Conservation (phyloP, 2,113 vertebrate genomes). For the Australoheros scitulus region DNA sequence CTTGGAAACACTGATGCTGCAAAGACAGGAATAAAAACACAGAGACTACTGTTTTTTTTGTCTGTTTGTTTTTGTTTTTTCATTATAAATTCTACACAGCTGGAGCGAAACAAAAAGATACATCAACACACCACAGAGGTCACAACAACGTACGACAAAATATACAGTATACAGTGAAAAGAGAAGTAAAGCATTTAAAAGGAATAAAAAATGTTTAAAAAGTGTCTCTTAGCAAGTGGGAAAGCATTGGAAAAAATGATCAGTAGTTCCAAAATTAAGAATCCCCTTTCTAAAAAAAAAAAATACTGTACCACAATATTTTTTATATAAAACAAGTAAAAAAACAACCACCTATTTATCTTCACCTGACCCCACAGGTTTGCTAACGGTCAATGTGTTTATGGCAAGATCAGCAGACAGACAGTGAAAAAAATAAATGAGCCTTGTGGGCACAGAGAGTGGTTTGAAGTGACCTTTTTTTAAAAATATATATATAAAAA, state of each 20-base stretch:
- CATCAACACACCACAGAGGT: conserved; percentile 78
- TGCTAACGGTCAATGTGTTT: conserved; percentile 61
- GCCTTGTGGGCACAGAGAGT: conserved; percentile 45
- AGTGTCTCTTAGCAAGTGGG: conserved; percentile 49
- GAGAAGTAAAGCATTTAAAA: conserved; percentile 68
- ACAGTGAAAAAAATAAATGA: conserved; percentile 40
- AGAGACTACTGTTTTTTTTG: conserved; percentile 31
- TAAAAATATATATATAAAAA: neutral
- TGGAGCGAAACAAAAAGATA: conserved; percentile 73
- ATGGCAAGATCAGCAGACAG: conserved; percentile 66
- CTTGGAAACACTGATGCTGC: neutral
- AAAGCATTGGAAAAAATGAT: conserved; percentile 62
- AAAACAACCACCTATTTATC: conserved; percentile 45
- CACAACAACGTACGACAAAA: conserved; percentile 82
- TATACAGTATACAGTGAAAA: conserved; percentile 79
- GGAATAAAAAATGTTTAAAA: conserved; percentile 44
- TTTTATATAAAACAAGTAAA: conserved; percentile 62
- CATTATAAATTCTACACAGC: conserved; percentile 81
- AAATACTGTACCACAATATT: conserved; percentile 52
- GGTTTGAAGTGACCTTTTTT: conserved; percentile 50
- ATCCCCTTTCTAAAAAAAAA: conserved; percentile 47
- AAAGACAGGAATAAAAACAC: conserved; percentile 57
- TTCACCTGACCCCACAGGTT: conserved; percentile 52
- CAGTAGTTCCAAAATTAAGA: conserved; percentile 80
- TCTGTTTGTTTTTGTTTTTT: conserved; percentile 45